Percentiles rank a stretch among this genome's conserved stretches.
Evolutionary conservation across 1,140 invertebrate species (phyloP).

Genomic region (Zelostemma sp.): DNA sequence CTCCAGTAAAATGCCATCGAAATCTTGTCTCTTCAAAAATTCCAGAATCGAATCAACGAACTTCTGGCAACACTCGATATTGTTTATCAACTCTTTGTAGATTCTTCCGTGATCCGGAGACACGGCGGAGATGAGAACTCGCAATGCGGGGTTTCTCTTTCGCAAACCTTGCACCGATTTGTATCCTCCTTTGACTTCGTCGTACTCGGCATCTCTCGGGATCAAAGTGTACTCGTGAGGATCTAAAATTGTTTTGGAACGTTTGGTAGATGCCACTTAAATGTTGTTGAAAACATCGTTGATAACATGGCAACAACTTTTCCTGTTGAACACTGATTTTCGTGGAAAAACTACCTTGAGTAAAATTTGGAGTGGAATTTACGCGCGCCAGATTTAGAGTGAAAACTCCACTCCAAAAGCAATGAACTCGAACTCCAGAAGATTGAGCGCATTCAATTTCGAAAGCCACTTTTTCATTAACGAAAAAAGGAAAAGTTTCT

Average conservation of each 20-base stretch:
- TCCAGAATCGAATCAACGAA: conserved; percentile 71
- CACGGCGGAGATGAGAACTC: conserved; percentile 62
- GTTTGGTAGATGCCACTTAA: too few relatives aligned
- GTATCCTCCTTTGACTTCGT: conserved; percentile 73
- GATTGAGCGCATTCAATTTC: too few relatives aligned
- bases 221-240: conserved; percentile 73
- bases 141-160: conserved; percentile 71
- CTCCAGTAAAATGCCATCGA: conserved; percentile 76
- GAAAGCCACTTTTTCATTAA: too few relatives aligned
- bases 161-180: conserved; percentile 70
- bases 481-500: neutral
- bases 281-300: too few relatives aligned
- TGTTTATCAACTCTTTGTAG: conserved; percentile 56
- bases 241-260: conserved; percentile 67
- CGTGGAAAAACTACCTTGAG: too few relatives aligned
- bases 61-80: conserved; percentile 34
- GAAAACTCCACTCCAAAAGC: too few relatives aligned
- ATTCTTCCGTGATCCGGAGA: conserved; percentile 54
- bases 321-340: too few relatives aligned
- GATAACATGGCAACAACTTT: too few relatives aligned
- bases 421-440: too few relatives aligned
- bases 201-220: conserved; percentile 71
- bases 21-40: conserved; percentile 71
- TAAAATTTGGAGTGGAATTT: too few relatives aligned
- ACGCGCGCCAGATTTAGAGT: too few relatives aligned